Evolutionary conservation across 2,888 invertebrate genomes (phyloP).

Genomic region (Phania funesta): DNA sequence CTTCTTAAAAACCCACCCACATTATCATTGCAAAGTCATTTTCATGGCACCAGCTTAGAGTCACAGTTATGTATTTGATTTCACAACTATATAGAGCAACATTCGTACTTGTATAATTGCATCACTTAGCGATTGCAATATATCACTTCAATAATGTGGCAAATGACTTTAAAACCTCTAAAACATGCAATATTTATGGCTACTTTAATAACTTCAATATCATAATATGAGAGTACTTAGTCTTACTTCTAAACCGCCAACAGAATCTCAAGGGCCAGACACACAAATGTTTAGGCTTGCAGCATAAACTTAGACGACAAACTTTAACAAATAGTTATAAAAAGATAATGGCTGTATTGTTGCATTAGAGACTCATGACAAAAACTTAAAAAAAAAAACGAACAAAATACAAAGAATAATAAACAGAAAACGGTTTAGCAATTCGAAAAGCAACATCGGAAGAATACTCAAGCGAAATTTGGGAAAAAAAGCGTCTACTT

Average conservation of each 20-base stretch:
- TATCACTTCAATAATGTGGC: constrained; percentile 63
- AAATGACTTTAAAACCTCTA: constrained; percentile 63
- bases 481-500: constrained; percentile 6
- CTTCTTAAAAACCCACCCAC: constrained; percentile 12
- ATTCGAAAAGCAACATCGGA: background rate
- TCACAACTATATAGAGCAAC: background rate
- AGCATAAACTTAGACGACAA: constrained; percentile 30
- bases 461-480: background rate
- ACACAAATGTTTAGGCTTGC: background rate
- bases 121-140: constrained; percentile 55
- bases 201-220: constrained; percentile 56
- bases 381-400: too few species aligned
- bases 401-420: background rate
- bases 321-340: constrained; percentile 57
- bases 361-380: background rate
- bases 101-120: constrained; percentile 38
- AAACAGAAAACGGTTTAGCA: background rate
- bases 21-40: background rate
- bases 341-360: constrained; percentile 57
- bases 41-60: background rate
- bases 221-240: constrained; percentile 28
- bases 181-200: constrained; percentile 59
- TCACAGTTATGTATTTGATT: background rate
- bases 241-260: constrained; percentile 32
- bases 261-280: constrained; percentile 5